Evolutionary conservation across 2,888 invertebrate genomes (phyloP).

Genomic region (Stenotaenia linearis): DNA sequence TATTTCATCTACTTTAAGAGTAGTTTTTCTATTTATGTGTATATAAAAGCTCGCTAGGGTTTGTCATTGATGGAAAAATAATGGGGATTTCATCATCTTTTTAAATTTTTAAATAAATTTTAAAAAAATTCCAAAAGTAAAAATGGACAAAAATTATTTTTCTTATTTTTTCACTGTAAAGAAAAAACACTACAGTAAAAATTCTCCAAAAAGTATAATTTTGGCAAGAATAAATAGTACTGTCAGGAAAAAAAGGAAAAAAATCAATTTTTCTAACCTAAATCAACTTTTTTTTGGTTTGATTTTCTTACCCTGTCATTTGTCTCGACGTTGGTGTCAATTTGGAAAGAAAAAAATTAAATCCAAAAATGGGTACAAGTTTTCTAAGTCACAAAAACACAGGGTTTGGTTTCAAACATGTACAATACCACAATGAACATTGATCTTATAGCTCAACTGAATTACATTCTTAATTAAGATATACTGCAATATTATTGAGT

Average conservation of each 20-base stretch:
- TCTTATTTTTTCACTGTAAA: neutral
- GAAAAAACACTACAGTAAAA: neutral
- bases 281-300: neutral
- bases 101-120: neutral
- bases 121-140: neutral
- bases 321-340: neutral
- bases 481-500: constrained; percentile 6
- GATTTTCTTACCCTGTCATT: neutral
- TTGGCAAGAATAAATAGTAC: neutral
- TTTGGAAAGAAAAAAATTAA: neutral
- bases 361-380: neutral
- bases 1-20: neutral
- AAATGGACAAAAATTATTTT: neutral
- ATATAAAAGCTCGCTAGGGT: neutral
- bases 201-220: neutral
- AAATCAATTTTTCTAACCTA: neutral
- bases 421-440: constrained; percentile 14
- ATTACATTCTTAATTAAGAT: neutral
- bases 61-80: neutral
- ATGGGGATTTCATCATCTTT: neutral
- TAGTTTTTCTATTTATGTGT: neutral
- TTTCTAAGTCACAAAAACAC: constrained; percentile 19
- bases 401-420: neutral
- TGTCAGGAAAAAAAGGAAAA: neutral
- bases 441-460: neutral